A percentile compares a stretch with the other conserved stretches of the same genome.
phyloP scores from a whole-genome alignment of 2,113 vertebrate species.

The Steatornis caripensis region DNA sequence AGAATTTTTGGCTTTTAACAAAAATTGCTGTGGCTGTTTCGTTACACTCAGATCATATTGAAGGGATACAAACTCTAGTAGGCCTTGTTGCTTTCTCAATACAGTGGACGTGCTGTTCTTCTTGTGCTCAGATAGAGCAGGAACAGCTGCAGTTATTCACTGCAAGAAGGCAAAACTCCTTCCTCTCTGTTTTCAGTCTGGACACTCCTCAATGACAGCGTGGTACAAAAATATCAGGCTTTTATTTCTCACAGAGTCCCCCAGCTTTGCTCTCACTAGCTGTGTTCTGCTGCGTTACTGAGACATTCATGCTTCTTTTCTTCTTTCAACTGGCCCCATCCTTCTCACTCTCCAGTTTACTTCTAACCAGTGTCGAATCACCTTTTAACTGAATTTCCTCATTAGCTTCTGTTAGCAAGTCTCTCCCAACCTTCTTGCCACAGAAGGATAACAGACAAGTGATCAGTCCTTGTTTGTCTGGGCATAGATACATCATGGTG shows the following conservation, averaged over 20 bases:
- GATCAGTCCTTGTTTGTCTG: not conserved
- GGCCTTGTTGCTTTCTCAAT: not conserved
- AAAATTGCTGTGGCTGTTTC: not conserved
- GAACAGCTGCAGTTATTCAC: not conserved
- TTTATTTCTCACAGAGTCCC: not conserved
- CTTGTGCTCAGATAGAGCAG: accelerated
- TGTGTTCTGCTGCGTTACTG: not conserved
- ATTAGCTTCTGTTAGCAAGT: not conserved
- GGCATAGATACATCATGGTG: accelerated
- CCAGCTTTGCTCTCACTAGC: not conserved
- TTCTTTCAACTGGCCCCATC: not conserved
- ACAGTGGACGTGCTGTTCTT: no score
- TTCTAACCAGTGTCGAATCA: not conserved
- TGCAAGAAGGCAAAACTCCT: not conserved
- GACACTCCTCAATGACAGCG: not conserved
- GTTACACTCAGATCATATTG: not conserved
- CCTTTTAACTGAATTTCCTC: not conserved
- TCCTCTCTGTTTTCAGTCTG: not conserved
- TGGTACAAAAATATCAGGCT: not conserved
- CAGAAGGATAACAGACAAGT: not conserved
- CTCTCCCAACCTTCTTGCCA: not conserved
- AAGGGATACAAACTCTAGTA: not conserved
- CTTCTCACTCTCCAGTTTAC: not conserved
- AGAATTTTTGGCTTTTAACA: not conserved
- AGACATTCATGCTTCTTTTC: not conserved